These are phyloP conservation scores for Acrobeloides nanus DNA, from an alignment of 2,888 invertebrate species.

Conservation along the genomic window DNA sequence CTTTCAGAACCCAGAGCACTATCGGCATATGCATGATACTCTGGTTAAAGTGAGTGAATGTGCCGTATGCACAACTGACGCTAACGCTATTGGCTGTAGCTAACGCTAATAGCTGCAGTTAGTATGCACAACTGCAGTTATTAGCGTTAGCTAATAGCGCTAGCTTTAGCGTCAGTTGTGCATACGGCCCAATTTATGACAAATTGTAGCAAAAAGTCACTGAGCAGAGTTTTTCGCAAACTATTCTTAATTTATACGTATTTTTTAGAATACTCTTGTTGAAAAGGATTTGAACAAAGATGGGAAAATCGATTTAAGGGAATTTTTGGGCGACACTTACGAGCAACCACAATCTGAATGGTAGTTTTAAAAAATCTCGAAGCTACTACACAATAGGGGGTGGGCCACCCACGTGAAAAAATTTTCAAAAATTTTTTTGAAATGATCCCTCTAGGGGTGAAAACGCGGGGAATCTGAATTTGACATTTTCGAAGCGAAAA, in stretches of 20 bases:
- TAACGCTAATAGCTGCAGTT: no score
- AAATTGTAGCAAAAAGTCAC: no score
- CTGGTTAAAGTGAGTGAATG: slow-evolving; percentile 64
- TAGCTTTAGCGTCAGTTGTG: no score
- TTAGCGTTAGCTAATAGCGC: no score
- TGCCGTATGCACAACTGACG: no score
- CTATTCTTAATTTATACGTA: not conserved
- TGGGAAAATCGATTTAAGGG: slow-evolving; percentile 75
- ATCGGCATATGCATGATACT: slow-evolving; percentile 68
- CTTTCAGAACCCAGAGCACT: slow-evolving; percentile 88
- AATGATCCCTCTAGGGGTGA: no score
- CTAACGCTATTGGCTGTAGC: not conserved
- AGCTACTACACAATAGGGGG: no score
- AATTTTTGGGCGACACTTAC: slow-evolving; percentile 66
- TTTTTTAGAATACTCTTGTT: slow-evolving; percentile 61
- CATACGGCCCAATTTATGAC: not conserved
- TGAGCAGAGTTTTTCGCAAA: slow-evolving; percentile 8
- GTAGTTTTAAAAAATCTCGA: slow-evolving; percentile 3
- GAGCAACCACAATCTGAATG: slow-evolving; percentile 30
- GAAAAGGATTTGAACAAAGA: slow-evolving; percentile 80
- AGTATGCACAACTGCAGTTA: no score
- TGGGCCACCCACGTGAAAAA: no score
- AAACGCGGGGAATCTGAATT: no score
- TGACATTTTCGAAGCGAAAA: no score
- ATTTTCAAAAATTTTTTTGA: no score